Evolutionary conservation across 2,888 invertebrate species (phyloP), one percentile per base, ranked within the genome.

Genomic region (Acrobeloides nanus): DNA sequence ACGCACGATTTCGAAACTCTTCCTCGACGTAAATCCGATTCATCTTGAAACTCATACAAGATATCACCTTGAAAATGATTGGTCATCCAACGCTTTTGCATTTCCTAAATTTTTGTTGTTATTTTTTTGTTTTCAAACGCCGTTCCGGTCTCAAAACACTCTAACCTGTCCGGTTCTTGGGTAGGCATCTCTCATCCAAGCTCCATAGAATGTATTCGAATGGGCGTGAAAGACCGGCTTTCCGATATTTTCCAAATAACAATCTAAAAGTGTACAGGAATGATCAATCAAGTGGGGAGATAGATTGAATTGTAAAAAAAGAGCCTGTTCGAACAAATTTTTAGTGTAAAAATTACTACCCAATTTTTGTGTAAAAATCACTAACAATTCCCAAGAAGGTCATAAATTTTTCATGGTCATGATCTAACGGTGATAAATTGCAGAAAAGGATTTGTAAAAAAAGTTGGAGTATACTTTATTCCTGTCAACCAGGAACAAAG

Each of bases 211-310:
- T 1, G 73, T 74, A 26, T 73, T 68, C 1, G 72, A 64, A 52
- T 75, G 74, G 17, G 74, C 73, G 51, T 76, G 72, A 58, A 76
- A 76, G 7, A 76, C 57, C 12, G 78, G 76, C 50, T 74, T 77
- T 10, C 77, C 76, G 17, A 78, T 66, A 29, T 57, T 60, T 45
- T 74, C 70, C 46, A 77, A 63, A 38, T 64, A 64, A 54, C 76
- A 75, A 57, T 74, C 76, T 76, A 63, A 29, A 62, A 43, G 31
- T n/a, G n/a, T n/a, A n/a, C n/a, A n/a, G n/a, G n/a, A n/a, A n/a
- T n/a, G n/a, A n/a, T n/a, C n/a, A n/a, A n/a, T n/a, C n/a, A n/a
- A n/a, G n/a, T n/a, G n/a, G n/a, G n/a, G n/a, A n/a, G n/a, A n/a
- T n/a, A n/a, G n/a, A n/a, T n/a, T n/a, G n/a, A n/a, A n/a, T n/a